Evolutionary conservation across 2,888 invertebrate genomes (phyloP).

Genomic region (Cordilura impudica): DNA sequence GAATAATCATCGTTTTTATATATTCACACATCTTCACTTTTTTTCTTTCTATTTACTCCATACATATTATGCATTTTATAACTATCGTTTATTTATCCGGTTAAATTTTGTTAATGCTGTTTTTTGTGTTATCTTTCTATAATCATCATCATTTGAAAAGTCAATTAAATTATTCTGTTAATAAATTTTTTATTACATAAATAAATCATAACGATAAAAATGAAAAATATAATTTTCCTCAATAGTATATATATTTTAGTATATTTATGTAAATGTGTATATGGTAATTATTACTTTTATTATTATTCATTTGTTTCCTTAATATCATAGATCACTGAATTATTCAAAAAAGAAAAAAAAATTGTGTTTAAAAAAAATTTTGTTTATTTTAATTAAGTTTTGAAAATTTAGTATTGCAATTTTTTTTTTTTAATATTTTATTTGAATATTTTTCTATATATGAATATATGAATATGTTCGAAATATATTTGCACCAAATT

Average conservation of each 20-base stretch:
- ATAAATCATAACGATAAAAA: conserved; percentile 38
- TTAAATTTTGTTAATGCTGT: conserved; percentile 54
- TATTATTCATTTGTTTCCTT: conserved; percentile 62
- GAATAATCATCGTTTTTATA: conserved; percentile 71
- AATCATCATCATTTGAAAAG: conserved; percentile 29
- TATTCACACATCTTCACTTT: conserved; percentile 65
- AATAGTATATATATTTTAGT: conserved; percentile 59
- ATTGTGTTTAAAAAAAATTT: conserved; percentile 46
- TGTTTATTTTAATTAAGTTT: conserved; percentile 38
- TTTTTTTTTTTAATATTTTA: conserved; percentile 24
- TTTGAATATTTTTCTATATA: conserved; percentile 20
- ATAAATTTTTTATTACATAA: conserved; percentile 69
- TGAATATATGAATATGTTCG: neutral
- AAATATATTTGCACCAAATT: neutral
- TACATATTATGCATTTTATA: conserved; percentile 65
- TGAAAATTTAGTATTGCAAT: conserved; percentile 5
- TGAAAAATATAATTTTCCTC: conserved; percentile 57
- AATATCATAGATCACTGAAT: conserved; percentile 76
- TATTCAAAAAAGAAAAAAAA: conserved; percentile 72
- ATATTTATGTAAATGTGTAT: conserved; percentile 64
- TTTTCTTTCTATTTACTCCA: conserved; percentile 31
- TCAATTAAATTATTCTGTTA: conserved; percentile 47
- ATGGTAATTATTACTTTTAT: conserved; percentile 62
- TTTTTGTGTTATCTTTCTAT: conserved; percentile 58
- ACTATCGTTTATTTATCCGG: conserved; percentile 67